Evolutionary conservation across 2,888 invertebrate species (phyloP).

Genomic region (Troides aeacus): DNA sequence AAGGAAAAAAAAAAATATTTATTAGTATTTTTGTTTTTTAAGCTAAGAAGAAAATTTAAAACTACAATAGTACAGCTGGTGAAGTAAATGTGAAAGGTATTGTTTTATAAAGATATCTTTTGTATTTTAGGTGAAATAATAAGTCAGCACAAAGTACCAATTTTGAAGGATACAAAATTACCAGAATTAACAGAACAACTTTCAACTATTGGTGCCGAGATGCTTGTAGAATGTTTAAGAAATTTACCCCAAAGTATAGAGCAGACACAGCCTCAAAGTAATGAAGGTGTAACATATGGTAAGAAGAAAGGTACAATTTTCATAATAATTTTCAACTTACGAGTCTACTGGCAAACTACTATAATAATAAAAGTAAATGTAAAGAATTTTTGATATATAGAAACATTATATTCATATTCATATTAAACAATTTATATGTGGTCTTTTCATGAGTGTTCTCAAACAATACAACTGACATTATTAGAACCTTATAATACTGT

Average conservation of each 20-base stretch:
- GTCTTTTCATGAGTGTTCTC: no score
- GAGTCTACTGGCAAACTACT: no score
- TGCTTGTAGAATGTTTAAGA: constrained; percentile 82
- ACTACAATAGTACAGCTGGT: neutral
- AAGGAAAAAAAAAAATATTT: neutral
- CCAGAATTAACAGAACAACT: constrained; percentile 83
- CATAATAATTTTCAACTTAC: neutral
- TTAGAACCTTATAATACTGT: no score
- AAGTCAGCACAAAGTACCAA: constrained; percentile 76
- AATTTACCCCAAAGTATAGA: constrained; percentile 81
- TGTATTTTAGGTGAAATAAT: constrained; percentile 77
- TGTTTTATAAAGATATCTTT: no score
- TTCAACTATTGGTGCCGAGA: constrained; percentile 84
- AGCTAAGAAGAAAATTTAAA: neutral
- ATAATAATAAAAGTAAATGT: no score
- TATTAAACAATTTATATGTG: no score
- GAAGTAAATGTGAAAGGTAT: neutral
- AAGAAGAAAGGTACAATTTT: constrained; percentile 33
- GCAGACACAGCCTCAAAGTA: constrained; percentile 81
- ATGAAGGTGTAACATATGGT: constrained; percentile 85
- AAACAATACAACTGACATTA: no score
- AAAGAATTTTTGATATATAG: no score
- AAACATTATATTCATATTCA: no score
- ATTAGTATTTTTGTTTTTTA: neutral
- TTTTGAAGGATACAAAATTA: constrained; percentile 81